A percentile compares a stretch with the other conserved stretches of the same genome.
Evolutionary conservation across 2,888 invertebrate species (phyloP).

Genomic region (Chironomus riparius): DNA sequence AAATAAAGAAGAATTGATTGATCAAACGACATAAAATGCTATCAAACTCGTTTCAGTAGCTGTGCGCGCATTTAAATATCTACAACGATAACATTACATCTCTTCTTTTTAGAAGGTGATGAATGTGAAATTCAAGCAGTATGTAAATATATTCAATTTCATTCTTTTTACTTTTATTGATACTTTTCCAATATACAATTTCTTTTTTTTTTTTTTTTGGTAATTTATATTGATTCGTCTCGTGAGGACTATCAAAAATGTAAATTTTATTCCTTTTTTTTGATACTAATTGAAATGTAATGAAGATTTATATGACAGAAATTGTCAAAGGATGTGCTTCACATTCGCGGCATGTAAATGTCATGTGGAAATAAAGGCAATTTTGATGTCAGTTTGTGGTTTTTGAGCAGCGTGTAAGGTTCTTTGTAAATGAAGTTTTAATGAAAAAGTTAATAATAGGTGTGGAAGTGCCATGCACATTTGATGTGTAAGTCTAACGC

Average conservation of each 20-base stretch:
- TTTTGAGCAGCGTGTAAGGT: no score
- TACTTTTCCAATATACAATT: neutral
- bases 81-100: neutral
- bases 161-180: neutral
- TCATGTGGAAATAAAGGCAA: no score
- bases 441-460: no score
- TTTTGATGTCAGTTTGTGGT: no score
- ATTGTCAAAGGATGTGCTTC: no score
- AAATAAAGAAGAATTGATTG: neutral
- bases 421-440: no score
- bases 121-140: neutral
- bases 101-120: neutral
- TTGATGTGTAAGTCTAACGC: no score
- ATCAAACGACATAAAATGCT: neutral
- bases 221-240: slow-evolving; percentile 11
- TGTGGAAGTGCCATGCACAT: no score
- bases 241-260: slow-evolving; percentile 9
- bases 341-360: no score
- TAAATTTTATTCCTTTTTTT: neutral
- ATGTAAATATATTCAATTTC: neutral
- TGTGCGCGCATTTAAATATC: neutral
- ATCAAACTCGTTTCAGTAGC: neutral
- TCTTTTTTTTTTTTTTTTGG: neutral
- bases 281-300: slow-evolving; percentile 16
- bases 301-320: slow-evolving; percentile 13